These are phyloP conservation scores for Pseudotriccus pelzelni DNA, from an alignment of 2,797 vertebrate genomes.

Conservation along the genomic window DNA sequence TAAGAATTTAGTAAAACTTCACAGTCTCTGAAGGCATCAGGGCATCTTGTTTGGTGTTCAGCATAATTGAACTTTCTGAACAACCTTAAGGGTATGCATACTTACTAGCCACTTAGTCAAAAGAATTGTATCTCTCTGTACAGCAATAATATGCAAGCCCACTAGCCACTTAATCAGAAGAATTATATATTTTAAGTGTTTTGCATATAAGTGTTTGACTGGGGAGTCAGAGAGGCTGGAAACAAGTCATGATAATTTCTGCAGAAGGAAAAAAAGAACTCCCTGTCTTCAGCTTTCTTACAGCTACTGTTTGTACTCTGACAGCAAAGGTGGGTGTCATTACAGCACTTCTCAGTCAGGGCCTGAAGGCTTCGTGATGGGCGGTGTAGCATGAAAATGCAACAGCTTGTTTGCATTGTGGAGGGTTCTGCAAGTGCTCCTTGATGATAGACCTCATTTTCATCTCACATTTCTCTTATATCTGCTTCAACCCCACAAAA, in stretches of 20 bases:
- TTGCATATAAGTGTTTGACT: background rate
- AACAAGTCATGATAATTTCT: background rate
- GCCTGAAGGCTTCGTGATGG: background rate
- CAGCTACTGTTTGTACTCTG: background rate
- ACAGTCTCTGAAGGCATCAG: background rate
- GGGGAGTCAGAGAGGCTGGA: background rate
- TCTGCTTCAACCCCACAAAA: background rate
- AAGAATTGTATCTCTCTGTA: background rate
- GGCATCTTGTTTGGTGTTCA: background rate
- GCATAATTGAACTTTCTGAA: background rate
- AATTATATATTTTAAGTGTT: background rate
- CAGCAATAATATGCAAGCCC: background rate
- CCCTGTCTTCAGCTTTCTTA: background rate
- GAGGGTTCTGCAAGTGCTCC: background rate
- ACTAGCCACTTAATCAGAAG: background rate
- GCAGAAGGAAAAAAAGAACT: background rate
- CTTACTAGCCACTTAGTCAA: background rate
- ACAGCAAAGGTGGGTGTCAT: background rate
- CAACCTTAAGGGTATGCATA: background rate
- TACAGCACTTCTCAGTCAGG: background rate
- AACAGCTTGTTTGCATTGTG: conserved; percentile 5
- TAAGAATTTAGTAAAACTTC: background rate
- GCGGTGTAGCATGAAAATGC: background rate
- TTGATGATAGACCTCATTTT: background rate
- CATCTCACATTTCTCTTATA: background rate